These are phyloP conservation scores for Myotis pilosus DNA, from an alignment of 2,797 vertebrate genomes.

Conservation along the genomic window DNA sequence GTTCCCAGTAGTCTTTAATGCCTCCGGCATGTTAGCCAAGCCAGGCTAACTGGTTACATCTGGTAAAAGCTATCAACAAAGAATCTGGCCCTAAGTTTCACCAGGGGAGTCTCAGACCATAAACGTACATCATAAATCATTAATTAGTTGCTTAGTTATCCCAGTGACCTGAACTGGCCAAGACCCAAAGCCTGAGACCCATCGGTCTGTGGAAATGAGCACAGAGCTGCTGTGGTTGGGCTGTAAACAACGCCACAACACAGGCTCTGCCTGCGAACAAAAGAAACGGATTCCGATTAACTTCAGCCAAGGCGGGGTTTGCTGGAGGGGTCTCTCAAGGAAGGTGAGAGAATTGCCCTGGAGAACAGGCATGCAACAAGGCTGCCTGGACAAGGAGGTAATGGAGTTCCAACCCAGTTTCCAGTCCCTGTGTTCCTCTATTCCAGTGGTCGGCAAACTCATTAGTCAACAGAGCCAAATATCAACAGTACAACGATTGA, in stretches of 20 bases:
- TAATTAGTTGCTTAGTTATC: neutral
- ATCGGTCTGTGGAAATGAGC: neutral
- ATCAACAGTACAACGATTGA: too few relatives aligned
- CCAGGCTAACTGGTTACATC: neutral
- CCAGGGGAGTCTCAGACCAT: neutral
- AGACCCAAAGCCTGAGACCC: neutral
- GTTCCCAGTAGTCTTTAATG: neutral
- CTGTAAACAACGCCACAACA: neutral
- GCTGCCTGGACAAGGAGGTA: neutral
- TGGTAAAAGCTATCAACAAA: neutral
- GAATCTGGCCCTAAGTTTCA: neutral
- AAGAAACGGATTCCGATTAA: neutral
- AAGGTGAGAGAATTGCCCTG: neutral
- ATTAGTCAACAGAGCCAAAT: too few relatives aligned
- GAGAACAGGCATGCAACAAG: neutral
- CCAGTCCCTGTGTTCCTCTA: neutral
- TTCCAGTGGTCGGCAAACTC: neutral
- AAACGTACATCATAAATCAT: neutral
- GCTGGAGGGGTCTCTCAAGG: neutral
- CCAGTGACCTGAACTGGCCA: neutral
- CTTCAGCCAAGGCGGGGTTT: neutral
- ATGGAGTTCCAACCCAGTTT: neutral
- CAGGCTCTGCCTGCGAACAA: neutral
- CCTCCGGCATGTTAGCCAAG: neutral
- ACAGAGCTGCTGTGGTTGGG: neutral